phyloP scores from a whole-genome alignment of 2,888 invertebrate genomes.

The Ornithoptera alexandrae region DNA sequence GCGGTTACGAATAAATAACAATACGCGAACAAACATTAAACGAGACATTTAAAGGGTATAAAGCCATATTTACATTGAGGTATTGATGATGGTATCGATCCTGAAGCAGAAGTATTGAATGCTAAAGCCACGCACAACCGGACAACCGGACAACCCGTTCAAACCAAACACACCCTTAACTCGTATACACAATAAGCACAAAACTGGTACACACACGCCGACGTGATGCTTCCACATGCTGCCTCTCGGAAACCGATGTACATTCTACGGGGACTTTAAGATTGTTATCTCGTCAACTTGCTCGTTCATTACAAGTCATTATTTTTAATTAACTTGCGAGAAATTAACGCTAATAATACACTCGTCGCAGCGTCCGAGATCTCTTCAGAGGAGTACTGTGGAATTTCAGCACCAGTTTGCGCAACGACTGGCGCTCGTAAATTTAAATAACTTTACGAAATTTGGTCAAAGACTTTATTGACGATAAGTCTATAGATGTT shows the following conservation, averaged over 20 bases:
- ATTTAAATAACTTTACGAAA: too few relatives aligned
- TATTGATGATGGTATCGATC: slow-evolving; percentile 17
- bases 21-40: slow-evolving; percentile 25
- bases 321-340: slow-evolving; percentile 38
- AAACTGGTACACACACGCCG: not conserved
- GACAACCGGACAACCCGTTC: too few relatives aligned
- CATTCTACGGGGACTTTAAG: slow-evolving; percentile 15
- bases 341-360: slow-evolving; percentile 24
- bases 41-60: slow-evolving; percentile 10
- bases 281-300: slow-evolving; percentile 20
- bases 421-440: not conserved
- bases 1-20: slow-evolving; percentile 25
- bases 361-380: slow-evolving; percentile 11
- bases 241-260: not conserved
- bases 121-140: not conserved
- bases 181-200: not conserved
- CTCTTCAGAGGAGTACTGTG: slow-evolving; percentile 7
- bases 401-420: not conserved
- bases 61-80: slow-evolving; percentile 22
- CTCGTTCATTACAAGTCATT: slow-evolving; percentile 37
- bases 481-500: too few relatives aligned
- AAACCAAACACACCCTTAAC: not conserved
- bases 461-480: too few relatives aligned
- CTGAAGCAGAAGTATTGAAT: slow-evolving; percentile 3
- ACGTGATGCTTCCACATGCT: not conserved